phyloP scores from a whole-genome alignment of 1,140 invertebrate genomes.

The Aradophagus sp. region DNA sequence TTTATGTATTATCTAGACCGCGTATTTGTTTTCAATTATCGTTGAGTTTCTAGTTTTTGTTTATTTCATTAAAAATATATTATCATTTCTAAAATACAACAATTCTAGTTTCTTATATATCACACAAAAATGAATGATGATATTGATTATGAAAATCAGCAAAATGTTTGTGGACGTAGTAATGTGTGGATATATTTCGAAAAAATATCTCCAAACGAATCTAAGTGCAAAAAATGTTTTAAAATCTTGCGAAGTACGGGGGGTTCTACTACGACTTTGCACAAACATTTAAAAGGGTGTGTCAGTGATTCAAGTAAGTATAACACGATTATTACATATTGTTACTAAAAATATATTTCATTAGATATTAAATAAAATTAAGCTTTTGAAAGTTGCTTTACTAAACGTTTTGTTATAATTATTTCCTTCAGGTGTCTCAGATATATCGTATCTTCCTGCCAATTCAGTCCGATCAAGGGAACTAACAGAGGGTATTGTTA shows the following conservation, averaged over 20 bases:
- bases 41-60: too few relatives aligned
- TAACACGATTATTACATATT: neutral
- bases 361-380: neutral
- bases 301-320: neutral
- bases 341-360: neutral
- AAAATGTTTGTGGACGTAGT: too few relatives aligned
- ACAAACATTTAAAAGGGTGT: neutral
- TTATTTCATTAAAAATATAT: too few relatives aligned
- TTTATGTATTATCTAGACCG: too few relatives aligned
- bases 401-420: too few relatives aligned
- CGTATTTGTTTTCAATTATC: too few relatives aligned
- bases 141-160: too few relatives aligned
- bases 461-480: neutral
- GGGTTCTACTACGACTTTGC: conserved; percentile 2
- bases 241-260: neutral
- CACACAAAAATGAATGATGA: too few relatives aligned
- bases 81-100: too few relatives aligned
- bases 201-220: neutral
- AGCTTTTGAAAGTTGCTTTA: neutral
- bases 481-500: conserved; percentile 5
- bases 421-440: too few relatives aligned
- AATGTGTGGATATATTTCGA: conserved; percentile 3
- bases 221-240: conserved; percentile 2
- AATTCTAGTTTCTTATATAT: too few relatives aligned
- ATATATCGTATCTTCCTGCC: neutral